Conservation (phyloP, 2,888 invertebrate species). For the Eupeodes luniger region DNA sequence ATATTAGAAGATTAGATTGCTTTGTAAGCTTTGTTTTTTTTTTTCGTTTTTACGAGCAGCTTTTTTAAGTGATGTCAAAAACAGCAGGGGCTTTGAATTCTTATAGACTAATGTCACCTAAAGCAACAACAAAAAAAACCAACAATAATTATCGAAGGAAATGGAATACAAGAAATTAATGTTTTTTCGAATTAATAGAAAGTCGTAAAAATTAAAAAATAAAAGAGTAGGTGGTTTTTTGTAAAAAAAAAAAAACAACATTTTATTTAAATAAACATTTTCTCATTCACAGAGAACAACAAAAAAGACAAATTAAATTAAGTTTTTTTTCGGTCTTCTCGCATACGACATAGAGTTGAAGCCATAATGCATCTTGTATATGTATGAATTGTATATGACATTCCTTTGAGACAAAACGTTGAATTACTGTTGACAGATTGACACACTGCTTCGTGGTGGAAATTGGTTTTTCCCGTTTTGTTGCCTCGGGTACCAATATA, state of each 20-base stretch:
- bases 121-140: neutral
- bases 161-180: neutral
- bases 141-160: conserved; percentile 4
- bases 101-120: neutral
- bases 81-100: conserved; percentile 10
- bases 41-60: conserved; percentile 7
- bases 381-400: conserved; percentile 20
- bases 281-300: neutral
- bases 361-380: neutral
- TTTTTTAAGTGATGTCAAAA: conserved; percentile 7
- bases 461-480: conserved; percentile 6
- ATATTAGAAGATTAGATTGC: conserved; percentile 22
- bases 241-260: neutral
- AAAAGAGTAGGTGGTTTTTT: neutral
- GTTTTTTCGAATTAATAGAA: neutral
- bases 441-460: conserved; percentile 35
- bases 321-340: neutral
- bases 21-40: neutral
- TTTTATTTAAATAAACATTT: conserved; percentile 6
- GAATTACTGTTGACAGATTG: conserved; percentile 50
- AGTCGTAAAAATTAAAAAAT: conserved; percentile 12
- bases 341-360: neutral
- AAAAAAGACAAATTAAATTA: neutral
- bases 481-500: conserved; percentile 16
- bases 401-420: conserved; percentile 44